A percentile compares a stretch with the other conserved stretches of the same genome.
Evolutionary conservation across 2,888 invertebrate genomes (phyloP).

Genomic region (Andricus curvator): DNA sequence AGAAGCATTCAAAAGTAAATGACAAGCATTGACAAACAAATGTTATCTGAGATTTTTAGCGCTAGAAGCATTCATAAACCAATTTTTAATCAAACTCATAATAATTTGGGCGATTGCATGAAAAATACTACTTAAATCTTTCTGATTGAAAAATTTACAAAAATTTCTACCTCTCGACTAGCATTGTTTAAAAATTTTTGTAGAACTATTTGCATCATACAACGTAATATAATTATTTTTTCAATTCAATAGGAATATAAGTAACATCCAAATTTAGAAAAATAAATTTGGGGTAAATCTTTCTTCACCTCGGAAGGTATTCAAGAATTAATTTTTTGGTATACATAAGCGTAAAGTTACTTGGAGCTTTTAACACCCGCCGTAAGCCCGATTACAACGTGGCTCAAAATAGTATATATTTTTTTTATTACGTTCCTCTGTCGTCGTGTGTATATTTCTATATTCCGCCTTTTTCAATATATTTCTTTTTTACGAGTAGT

Average conservation of each 20-base stretch:
- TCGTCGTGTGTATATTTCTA: conserved; percentile 50
- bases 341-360: conserved; percentile 34
- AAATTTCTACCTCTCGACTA: no score
- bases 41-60: no score
- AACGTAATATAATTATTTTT: no score
- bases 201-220: no score
- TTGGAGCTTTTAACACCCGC: conserved; percentile 56
- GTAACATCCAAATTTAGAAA: neutral
- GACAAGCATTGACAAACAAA: no score
- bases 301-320: neutral
- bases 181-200: no score
- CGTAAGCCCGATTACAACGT: conserved; percentile 50
- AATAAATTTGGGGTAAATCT: neutral
- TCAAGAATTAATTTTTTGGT: conserved; percentile 5
- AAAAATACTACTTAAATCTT: no score
- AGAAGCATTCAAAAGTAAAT: no score
- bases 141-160: no score
- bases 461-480: conserved; percentile 52
- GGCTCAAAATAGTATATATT: conserved; percentile 48
- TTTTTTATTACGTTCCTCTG: conserved; percentile 51
- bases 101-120: no score
- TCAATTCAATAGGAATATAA: neutral
- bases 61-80: no score
- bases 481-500: conserved; percentile 48
- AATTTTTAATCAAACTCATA: no score